Evolutionary conservation across 23 tunicate genomes (phyloP), one percentile per base, ranked within the genome.

Genomic region (Ascidia mentula): DNA sequence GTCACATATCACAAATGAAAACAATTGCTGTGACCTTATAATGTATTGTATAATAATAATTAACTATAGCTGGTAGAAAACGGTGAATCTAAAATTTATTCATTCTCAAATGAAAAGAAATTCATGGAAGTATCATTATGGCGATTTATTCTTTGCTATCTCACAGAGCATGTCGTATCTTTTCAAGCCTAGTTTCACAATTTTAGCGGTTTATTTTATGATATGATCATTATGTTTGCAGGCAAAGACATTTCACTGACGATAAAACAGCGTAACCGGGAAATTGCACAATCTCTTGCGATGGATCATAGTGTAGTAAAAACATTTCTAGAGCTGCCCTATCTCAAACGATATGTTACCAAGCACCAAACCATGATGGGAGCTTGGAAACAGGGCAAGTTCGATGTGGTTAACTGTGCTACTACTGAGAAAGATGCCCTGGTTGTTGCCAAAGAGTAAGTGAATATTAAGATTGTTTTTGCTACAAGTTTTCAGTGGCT

Each of bases 341-440:
- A 82, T 35, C 69, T 88, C 79, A 70, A 81, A 75, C 45, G 87
- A 45, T 88, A 88, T 46, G 78, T 88, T 32, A 77, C 78, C 79
- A 71, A 86, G 32, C 78, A 78, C 40, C 72, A 69, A 17, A 74
- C 59, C 60, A 40, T 78, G 35, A 32, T 45, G 20, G 8, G 42
- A 0, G 77, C 81, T 18, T 73, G 59, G n/a, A 69, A 34, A 22
- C 34, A 45, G 4, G 33, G 46, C 28, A 45, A 73, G 18, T 18
- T 36, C 31, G 83, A 82, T 35, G 40, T 84, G 6, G 61, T 88
- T 28, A 32, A 40, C 8, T 59, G 82, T 2, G 87, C 87, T 20
- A 40, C 22, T n/a, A 36, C 87, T 30, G 36, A 22, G 8, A 78
- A 40, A 26, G 83, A 78, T 31, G 93, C 93, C 1, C 9, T 59